phyloP scores from a whole-genome alignment of 2,797 vertebrate genomes.

The Enteromius trimaculatus region DNA sequence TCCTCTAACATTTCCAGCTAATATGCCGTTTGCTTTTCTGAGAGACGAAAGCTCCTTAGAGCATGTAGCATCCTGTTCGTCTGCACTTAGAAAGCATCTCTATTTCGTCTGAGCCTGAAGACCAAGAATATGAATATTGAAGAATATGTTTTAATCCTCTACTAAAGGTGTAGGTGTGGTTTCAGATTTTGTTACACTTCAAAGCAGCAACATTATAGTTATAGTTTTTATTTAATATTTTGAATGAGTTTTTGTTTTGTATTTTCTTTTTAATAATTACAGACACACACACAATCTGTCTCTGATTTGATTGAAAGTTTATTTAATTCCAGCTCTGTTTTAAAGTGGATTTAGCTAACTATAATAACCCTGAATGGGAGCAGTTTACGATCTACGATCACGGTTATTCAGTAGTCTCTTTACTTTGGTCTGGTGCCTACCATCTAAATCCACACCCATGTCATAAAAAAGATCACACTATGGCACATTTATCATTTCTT shows the following conservation, averaged over 20 bases:
- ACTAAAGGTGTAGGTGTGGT: neutral
- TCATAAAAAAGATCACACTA: neutral
- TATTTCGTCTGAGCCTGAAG: neutral
- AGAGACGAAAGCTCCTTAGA: neutral
- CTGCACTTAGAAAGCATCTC: neutral
- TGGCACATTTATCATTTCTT: neutral
- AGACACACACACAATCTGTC: neutral
- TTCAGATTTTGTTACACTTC: neutral
- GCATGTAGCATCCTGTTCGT: conserved; percentile 9
- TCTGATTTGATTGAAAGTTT: neutral
- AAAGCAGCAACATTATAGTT: neutral
- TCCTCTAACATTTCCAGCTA: conserved; percentile 1
- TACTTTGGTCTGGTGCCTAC: neutral
- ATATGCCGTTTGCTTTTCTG: conserved; percentile 6
- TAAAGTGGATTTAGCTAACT: neutral
- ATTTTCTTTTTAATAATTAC: neutral
- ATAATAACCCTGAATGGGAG: neutral
- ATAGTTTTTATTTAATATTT: neutral
- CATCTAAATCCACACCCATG: conserved; percentile 3
- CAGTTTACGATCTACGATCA: neutral
- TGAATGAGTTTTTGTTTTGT: neutral
- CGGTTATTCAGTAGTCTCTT: neutral
- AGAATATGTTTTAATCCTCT: neutral
- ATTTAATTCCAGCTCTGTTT: neutral
- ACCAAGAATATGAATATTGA: neutral